phyloP scores from a whole-genome alignment of 1,140 invertebrate genomes.

The Schlechtendalia chinensis region DNA sequence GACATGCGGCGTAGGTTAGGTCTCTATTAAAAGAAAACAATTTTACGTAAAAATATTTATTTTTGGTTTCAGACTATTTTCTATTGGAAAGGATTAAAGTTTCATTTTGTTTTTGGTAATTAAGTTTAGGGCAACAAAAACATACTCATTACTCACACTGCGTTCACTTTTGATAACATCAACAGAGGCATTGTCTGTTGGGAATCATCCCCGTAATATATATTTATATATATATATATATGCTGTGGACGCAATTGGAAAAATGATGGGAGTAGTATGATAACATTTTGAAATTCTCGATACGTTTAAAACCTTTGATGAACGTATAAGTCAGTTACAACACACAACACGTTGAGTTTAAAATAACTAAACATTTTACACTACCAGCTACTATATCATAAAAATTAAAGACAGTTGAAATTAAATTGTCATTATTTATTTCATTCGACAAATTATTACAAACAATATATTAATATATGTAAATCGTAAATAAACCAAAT shows the following conservation, averaged over 20 bases:
- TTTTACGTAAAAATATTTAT: background rate
- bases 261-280: background rate
- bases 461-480: no score
- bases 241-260: background rate
- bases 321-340: no score
- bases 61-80: background rate
- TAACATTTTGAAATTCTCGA: no score
- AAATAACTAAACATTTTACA: no score
- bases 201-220: background rate
- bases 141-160: no score
- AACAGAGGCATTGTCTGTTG: background rate
- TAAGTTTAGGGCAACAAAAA: background rate
- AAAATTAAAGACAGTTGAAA: no score
- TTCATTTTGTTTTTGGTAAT: background rate
- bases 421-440: no score
- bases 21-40: background rate
- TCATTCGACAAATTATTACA: no score
- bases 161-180: background rate
- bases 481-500: no score
- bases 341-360: no score
- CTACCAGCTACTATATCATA: no score
- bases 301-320: no score
- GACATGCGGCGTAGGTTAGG: background rate
- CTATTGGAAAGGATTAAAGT: background rate
- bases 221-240: background rate